Evolutionary conservation across 2,113 vertebrate species (phyloP), one percentile per base, ranked within the genome.

Genomic region (Trachemys scripta): DNA sequence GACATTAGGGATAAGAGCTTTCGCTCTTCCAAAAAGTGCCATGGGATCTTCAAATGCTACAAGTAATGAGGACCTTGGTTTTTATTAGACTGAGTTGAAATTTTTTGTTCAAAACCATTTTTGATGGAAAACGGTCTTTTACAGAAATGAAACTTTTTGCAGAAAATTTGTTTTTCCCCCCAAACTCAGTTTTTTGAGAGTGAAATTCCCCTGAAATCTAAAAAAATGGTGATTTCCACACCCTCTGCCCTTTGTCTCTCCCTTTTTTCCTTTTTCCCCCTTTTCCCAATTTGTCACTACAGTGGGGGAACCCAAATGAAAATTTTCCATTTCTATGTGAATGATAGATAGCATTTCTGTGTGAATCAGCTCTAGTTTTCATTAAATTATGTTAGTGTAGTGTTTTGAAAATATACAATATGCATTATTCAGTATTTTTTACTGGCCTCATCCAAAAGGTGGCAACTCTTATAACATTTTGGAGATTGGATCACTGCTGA

Each of bases 241-340:
- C 54, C 10, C 89, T 83, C 89, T 84, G 3, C 1, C 24, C 13
- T 93, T 29, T 83, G n/a, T 87, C 35, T 91, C 13, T 56, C 27
- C 6, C 27, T 29, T 59, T 59, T 59, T 13, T 29, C 5, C 57
- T 29, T 59, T 59, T 10, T 10, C 16, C 24, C 16, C 10, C 56
- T 25, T 25, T 25, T 10, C 59, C 80, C 27, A 19, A 82, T 93
- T 96, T 95, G 84, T 84, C 89, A 87, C 38, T 87, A 92, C 53
- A 8, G 76, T 56, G 72, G 90, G 89, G 69, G 85, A 95, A 90
- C 84, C 92, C 76, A 92, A 80, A 93, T 92, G 16, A 56, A 81
- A 54, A 38, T 0, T 51, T 31, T 76, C 13, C 62, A 65, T 65
- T 65, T 92, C 57, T 88, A 35, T 84, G 45, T 89, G 93, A 92